Conservation (phyloP, 2,888 invertebrate genomes). For the Melangyna quadrimaculata region DNA sequence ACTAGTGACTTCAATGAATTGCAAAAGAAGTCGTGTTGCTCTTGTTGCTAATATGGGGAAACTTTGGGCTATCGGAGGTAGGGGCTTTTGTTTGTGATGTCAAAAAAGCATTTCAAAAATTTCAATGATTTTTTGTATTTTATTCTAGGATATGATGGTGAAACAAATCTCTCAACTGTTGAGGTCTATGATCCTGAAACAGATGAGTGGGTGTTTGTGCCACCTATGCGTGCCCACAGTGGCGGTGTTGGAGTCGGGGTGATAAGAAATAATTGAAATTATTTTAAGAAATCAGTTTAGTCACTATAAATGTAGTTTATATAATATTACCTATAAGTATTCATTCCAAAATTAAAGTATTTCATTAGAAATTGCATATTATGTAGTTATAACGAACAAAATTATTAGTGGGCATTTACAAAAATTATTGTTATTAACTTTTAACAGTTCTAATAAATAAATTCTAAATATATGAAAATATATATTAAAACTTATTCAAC, state of each 20-base stretch:
- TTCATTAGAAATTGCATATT: constrained; percentile 20
- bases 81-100: background rate
- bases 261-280: constrained; percentile 82
- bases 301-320: constrained; percentile 29
- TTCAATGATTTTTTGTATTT: background rate
- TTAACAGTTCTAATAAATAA: too few species aligned
- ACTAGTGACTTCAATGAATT: constrained; percentile 90
- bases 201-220: constrained; percentile 88
- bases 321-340: constrained; percentile 35
- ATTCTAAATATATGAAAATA: background rate
- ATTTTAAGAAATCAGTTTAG: background rate
- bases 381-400: background rate
- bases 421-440: constrained; percentile 40
- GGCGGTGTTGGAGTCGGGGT: constrained; percentile 95
- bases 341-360: constrained; percentile 51
- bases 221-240: constrained; percentile 92
- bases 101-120: background rate
- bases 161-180: constrained; percentile 90
- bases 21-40: constrained; percentile 90
- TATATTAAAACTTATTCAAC: background rate
- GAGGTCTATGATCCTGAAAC: constrained; percentile 90
- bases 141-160: constrained; percentile 85
- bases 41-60: constrained; percentile 92
- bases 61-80: constrained; percentile 90
- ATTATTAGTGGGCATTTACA: background rate